phyloP scores from a whole-genome alignment of 2,888 invertebrate species.

The Dexiosoma caninum region DNA sequence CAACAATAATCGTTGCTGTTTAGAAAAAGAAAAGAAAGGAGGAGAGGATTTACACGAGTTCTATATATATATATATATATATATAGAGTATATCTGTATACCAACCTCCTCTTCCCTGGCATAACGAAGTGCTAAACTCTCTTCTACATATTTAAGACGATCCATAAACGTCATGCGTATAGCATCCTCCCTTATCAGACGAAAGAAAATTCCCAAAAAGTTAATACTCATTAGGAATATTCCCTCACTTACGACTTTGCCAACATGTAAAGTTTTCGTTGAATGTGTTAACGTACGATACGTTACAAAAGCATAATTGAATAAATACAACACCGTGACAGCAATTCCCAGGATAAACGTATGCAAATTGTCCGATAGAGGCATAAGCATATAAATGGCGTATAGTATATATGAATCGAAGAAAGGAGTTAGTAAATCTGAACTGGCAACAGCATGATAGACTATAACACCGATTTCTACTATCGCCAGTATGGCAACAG shows the following conservation, averaged over 20 bases:
- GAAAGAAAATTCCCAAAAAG: slow-evolving; percentile 89
- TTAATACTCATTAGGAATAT: slow-evolving; percentile 83
- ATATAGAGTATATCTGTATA: too few species aligned
- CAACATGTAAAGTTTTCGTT: slow-evolving; percentile 75
- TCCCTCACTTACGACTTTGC: slow-evolving; percentile 81
- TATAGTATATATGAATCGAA: slow-evolving; percentile 86
- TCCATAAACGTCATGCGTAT: slow-evolving; percentile 92
- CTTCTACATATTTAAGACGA: slow-evolving; percentile 90
- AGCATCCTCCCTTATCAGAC: slow-evolving; percentile 91
- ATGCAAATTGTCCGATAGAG: slow-evolving; percentile 85
- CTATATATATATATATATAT: too few species aligned
- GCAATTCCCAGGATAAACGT: slow-evolving; percentile 84
- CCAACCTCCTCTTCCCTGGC: slow-evolving; percentile 91
- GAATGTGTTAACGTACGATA: slow-evolving; percentile 74
- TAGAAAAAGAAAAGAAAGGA: not conserved
- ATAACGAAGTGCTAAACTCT: slow-evolving; percentile 87
- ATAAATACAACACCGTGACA: slow-evolving; percentile 84
- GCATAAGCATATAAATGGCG: slow-evolving; percentile 90
- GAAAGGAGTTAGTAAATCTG: slow-evolving; percentile 81
- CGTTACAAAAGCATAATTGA: slow-evolving; percentile 80
- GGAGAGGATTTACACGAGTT: not conserved
- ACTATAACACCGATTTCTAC: slow-evolving; percentile 83
- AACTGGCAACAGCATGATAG: slow-evolving; percentile 80
- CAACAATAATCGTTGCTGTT: slow-evolving; percentile 87
- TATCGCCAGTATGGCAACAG: slow-evolving; percentile 79